A percentile compares a stretch with the other conserved stretches of the same genome.
phyloP scores from a whole-genome alignment of 2,797 vertebrate genomes.

The Sarcophilus harrisii region DNA sequence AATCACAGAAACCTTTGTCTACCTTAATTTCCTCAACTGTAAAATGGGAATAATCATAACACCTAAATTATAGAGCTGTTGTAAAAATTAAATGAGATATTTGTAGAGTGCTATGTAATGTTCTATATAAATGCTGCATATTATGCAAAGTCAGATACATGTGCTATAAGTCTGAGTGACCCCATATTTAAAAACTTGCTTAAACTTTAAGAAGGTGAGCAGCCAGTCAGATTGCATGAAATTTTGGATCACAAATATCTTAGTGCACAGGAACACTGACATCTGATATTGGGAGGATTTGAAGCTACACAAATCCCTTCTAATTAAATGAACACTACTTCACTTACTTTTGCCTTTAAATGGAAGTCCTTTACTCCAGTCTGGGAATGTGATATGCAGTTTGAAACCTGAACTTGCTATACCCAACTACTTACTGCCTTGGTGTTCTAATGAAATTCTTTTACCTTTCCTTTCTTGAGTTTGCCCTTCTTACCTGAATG shows the following conservation, averaged over 20 bases:
- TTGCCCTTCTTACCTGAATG: not conserved
- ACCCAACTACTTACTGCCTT: not conserved
- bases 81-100: not conserved
- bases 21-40: not conserved
- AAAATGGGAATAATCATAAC: not conserved
- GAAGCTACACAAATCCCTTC: not conserved
- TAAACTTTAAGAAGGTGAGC: not conserved
- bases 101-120: not conserved
- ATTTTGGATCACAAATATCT: not conserved
- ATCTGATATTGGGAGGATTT: not conserved
- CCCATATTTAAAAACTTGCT: not conserved
- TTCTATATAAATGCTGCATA: not conserved
- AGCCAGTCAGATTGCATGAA: not conserved
- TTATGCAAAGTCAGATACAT: not conserved
- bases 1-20: not conserved
- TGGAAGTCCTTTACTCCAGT: not conserved
- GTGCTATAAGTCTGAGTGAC: not conserved
- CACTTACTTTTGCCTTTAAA: not conserved
- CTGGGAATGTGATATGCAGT: not conserved
- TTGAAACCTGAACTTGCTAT: not conserved
- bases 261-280: too few species aligned
- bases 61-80: not conserved
- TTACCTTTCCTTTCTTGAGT: not conserved
- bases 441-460: not conserved
- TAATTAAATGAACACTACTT: not conserved